These are phyloP conservation scores for Brevimyrus niger DNA, from an alignment of 2,113 vertebrate genomes.

Conservation along the genomic window DNA sequence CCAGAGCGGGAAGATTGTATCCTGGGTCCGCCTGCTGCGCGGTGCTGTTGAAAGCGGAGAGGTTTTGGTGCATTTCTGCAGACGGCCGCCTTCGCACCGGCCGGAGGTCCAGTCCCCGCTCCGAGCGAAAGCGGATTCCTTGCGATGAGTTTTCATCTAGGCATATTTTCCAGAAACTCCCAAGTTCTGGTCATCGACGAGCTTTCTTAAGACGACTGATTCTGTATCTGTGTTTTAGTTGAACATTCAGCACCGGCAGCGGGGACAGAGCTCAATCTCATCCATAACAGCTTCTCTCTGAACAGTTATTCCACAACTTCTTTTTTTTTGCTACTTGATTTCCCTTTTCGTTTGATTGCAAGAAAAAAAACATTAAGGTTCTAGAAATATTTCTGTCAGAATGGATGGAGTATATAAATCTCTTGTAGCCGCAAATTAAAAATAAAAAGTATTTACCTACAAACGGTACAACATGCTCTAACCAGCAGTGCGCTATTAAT, in stretches of 20 bases:
- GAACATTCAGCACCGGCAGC: constrained; percentile 9
- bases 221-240: background rate
- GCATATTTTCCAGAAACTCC: constrained; percentile 17
- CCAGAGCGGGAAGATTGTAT: constrained; percentile 62
- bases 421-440: background rate
- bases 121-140: constrained; percentile 14
- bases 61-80: constrained; percentile 44
- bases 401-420: background rate
- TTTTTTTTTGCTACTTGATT: background rate
- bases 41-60: constrained; percentile 36
- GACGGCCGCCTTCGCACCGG: constrained; percentile 20
- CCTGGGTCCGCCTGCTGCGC: constrained; percentile 22
- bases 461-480: background rate
- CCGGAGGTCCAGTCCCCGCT: constrained; percentile 21
- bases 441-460: background rate
- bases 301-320: background rate
- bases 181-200: background rate
- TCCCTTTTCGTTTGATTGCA: background rate
- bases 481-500: background rate
- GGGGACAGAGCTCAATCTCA: background rate
- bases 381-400: background rate
- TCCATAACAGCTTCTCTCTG: background rate
- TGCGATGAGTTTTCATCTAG: constrained; percentile 36
- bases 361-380: background rate
- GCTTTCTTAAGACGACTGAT: background rate